Evolutionary conservation across 2,797 vertebrate genomes (phyloP).

Genomic region (Phylloscopus collybita): DNA sequence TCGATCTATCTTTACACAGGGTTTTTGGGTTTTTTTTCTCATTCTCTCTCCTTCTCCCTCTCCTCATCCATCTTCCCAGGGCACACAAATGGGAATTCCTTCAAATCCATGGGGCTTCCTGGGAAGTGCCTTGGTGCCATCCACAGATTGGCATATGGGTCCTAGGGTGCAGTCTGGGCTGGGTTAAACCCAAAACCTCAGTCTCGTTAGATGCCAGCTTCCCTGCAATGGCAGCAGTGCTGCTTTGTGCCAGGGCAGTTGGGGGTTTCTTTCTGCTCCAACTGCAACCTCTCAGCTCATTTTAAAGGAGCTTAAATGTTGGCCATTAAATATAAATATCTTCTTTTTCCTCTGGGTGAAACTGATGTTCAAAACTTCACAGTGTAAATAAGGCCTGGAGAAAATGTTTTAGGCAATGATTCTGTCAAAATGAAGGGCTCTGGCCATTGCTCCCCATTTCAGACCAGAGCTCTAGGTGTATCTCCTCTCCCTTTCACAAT

Average conservation of each 20-base stretch:
- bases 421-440: background rate
- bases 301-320: constrained; percentile 61
- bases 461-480: background rate
- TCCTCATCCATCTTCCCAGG: background rate
- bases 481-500: background rate
- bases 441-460: background rate
- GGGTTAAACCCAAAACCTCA: background rate
- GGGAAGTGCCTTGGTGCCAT: background rate
- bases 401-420: constrained; percentile 16
- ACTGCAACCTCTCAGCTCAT: constrained; percentile 18
- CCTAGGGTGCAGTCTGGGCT: background rate
- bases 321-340: constrained; percentile 64
- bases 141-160: background rate
- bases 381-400: constrained; percentile 30
- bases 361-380: constrained; percentile 12
- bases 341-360: constrained; percentile 55
- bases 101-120: background rate
- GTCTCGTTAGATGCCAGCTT: background rate
- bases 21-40: background rate
- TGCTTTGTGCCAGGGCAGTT: background rate
- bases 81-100: background rate
- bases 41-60: background rate
- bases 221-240: background rate
- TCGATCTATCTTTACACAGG: constrained; percentile 57
- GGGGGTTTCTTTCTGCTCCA: constrained; percentile 12